Conservation (phyloP, 2,113 vertebrate species). For the Ia io region DNA sequence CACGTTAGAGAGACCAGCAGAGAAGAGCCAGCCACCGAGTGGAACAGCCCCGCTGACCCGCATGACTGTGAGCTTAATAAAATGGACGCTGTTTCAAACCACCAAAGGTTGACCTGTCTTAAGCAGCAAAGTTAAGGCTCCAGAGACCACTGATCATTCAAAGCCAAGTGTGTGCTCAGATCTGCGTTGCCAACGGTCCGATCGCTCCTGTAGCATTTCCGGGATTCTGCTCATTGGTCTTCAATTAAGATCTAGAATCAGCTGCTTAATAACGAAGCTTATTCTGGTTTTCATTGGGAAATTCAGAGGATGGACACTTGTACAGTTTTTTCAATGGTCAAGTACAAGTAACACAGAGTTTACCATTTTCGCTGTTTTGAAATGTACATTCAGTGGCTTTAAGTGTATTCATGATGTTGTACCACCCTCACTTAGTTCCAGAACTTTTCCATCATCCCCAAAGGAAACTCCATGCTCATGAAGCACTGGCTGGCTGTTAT, state of each 20-base stretch:
- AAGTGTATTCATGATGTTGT: rapidly evolving
- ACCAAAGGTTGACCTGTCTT: rapidly evolving
- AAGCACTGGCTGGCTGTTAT: rapidly evolving
- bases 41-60: background rate
- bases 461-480: background rate
- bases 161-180: background rate
- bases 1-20: rapidly evolving
- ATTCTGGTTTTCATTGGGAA: background rate
- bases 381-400: rapidly evolving
- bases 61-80: rapidly evolving
- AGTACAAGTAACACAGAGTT: background rate
- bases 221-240: background rate
- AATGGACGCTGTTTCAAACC: background rate
- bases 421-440: rapidly evolving
- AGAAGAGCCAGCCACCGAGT: background rate
- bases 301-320: background rate
- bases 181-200: rapidly evolving
- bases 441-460: background rate
- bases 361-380: background rate
- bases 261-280: background rate
- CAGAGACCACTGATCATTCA: rapidly evolving
- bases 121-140: background rate
- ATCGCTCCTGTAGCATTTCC: rapidly evolving
- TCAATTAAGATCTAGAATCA: background rate
- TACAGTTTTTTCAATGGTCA: background rate